Conservation (phyloP, 2,888 invertebrate genomes). For the Octodonta nipae region DNA sequence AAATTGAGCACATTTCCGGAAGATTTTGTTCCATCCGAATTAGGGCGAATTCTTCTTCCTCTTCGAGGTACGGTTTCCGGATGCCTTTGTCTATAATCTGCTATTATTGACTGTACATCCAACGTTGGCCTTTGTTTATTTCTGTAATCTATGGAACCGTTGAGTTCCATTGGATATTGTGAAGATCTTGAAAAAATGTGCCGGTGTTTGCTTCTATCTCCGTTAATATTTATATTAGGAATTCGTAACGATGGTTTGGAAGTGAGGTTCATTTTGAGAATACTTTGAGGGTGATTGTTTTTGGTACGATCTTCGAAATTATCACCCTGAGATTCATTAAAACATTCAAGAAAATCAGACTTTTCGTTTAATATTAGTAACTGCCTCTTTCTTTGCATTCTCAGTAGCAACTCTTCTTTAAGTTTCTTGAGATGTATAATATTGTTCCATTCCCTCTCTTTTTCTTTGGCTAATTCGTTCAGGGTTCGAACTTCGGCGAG, state of each 20-base stretch:
- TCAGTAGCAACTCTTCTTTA: conserved; percentile 65
- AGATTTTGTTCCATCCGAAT: conserved; percentile 17
- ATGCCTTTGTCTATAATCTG: conserved; percentile 64
- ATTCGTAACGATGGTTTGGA: conserved; percentile 9
- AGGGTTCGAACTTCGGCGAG: conserved; percentile 55
- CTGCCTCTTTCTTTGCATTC: conserved; percentile 57
- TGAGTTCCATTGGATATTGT: conserved; percentile 37
- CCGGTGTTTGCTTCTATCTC: conserved; percentile 17
- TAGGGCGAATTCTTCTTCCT: conserved; percentile 47
- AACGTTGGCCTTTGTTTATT: conserved; percentile 61
- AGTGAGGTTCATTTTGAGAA: conserved; percentile 21
- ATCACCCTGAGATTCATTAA: conserved; percentile 19
- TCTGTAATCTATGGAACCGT: conserved; percentile 45
- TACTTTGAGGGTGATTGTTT: conserved; percentile 16
- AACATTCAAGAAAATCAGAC: conserved; percentile 19
- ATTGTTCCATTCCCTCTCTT: conserved; percentile 78
- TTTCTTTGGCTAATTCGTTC: conserved; percentile 60
- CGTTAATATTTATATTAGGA: conserved; percentile 12
- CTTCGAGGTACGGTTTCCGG: conserved; percentile 59
- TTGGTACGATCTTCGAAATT: conserved; percentile 14
- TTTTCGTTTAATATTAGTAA: conserved; percentile 35
- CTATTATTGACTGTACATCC: conserved; percentile 70
- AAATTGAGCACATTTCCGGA: conserved; percentile 26
- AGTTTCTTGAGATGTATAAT: conserved; percentile 69
- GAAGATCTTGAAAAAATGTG: conserved; percentile 35